Percentiles rank a stretch among this genome's conserved stretches.
These are phyloP conservation scores for Phyllostomus discolor DNA, from an alignment of 2,113 vertebrate genomes.

Conservation along the genomic window DNA sequence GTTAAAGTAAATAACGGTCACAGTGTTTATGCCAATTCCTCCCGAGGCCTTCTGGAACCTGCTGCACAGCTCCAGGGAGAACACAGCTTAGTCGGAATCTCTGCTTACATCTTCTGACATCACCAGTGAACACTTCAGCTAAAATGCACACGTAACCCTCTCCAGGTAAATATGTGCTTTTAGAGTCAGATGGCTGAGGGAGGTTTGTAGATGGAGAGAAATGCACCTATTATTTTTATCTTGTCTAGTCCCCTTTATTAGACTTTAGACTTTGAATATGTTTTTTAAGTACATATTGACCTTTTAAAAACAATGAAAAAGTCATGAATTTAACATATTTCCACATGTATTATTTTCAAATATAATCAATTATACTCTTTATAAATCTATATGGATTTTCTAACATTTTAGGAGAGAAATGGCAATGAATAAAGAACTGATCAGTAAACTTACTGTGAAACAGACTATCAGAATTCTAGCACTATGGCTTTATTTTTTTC, in stretches of 20 bases:
- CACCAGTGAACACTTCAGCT: not conserved
- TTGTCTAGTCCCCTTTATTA: not conserved
- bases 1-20: constrained; percentile 75
- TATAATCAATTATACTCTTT: not conserved
- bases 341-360: not conserved
- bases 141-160: not conserved
- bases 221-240: not conserved
- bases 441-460: not conserved
- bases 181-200: not conserved
- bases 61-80: constrained; percentile 41
- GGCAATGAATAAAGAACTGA: not conserved
- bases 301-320: not conserved
- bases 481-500: not conserved
- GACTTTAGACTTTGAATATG: not conserved
- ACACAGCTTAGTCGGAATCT: constrained; percentile 59
- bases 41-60: constrained; percentile 67
- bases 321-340: not conserved
- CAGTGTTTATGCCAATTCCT: constrained; percentile 75
- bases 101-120: constrained; percentile 54
- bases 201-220: not conserved
- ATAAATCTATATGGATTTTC: not conserved
- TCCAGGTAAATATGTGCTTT: not conserved
- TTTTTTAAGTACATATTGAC: not conserved
- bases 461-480: not conserved
- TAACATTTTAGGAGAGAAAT: not conserved